Evolutionary conservation across 2,113 vertebrate species (phyloP).

Genomic region (Rhodinocichla rosea): DNA sequence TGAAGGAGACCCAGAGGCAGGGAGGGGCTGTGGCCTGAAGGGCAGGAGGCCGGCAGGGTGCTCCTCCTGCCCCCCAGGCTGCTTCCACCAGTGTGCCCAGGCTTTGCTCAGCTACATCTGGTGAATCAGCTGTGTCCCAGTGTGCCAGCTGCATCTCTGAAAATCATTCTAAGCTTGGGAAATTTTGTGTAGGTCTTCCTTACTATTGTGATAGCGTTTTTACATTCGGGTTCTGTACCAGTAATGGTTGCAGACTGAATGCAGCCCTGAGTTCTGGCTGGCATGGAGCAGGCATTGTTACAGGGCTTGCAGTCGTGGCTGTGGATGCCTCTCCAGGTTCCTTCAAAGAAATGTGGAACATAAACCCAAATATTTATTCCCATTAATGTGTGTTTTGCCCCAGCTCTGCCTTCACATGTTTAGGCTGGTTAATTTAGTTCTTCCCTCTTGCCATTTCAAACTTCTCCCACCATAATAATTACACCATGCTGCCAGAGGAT

Average conservation of each 20-base stretch:
- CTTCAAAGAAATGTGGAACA: neutral
- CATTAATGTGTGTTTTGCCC: neutral
- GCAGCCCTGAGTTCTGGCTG: neutral
- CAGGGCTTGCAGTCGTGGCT: neutral
- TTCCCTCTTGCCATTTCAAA: neutral
- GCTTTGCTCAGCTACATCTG: neutral
- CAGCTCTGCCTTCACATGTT: neutral
- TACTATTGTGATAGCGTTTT: neutral
- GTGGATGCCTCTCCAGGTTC: neutral
- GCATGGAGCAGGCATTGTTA: accelerated
- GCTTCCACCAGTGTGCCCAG: neutral
- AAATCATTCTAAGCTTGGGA: neutral
- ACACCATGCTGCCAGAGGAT: neutral
- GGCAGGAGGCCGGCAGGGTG: neutral
- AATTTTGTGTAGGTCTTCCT: neutral
- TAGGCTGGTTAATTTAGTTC: neutral
- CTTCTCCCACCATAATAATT: accelerated
- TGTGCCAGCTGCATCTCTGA: neutral
- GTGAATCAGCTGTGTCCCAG: neutral
- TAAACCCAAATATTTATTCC: neutral
- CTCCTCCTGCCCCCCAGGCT: neutral
- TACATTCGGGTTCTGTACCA: neutral
- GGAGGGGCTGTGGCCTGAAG: neutral
- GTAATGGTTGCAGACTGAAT: accelerated
- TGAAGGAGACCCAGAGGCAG: neutral